Evolutionary conservation across 2,888 invertebrate species (phyloP), one percentile per base, ranked within the genome.

Genomic region (Lepas anatifera): DNA sequence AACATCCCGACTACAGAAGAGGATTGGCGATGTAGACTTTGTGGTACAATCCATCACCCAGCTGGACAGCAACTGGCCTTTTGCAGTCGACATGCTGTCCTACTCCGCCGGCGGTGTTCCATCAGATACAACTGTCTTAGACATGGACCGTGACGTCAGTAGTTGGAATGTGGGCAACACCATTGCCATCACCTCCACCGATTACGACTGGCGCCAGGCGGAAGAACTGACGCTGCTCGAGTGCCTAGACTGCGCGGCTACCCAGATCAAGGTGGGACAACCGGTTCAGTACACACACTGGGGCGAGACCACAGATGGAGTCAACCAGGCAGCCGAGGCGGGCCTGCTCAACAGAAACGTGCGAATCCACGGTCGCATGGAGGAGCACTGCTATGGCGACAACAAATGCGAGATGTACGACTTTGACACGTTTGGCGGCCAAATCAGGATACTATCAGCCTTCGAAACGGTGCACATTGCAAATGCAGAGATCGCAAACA

Each of bases 241-340:
- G 39, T 66, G 66, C 27, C 22, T 39, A 3, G 39, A 25, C 11
- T 66, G 66, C 41, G 8, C n/a, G 10, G 3, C 13, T 13, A 18
- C 3, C 37, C 25, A 66, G 66, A 27, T 66, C 66, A 25, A n/a
- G 25, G 11, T 66, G 25, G 39, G 39, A 25, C 10, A 39, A 27
- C 66, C 66, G 25, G 13, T 66, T 16, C 25, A 1, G 10, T 39
- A 4, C 7, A 39, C 66, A 2, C 66, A 66, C 39, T 39, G 39
- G 66, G 66, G 66, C 25, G 66, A 64, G 66, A 66, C 66, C n/a
- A 66, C 66, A n/a, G 66, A 66, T 27, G 66, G 66, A 3, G 64
- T 64, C 64, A 64, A 64, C 32, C 37, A 39, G 64, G 64, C 39
- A 8, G 64, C 64, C 37, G 64, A 64, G 25, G 64, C 39, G 10